phyloP scores from a whole-genome alignment of 2,888 invertebrate species.

The Scaptomyza caliginosa region DNA sequence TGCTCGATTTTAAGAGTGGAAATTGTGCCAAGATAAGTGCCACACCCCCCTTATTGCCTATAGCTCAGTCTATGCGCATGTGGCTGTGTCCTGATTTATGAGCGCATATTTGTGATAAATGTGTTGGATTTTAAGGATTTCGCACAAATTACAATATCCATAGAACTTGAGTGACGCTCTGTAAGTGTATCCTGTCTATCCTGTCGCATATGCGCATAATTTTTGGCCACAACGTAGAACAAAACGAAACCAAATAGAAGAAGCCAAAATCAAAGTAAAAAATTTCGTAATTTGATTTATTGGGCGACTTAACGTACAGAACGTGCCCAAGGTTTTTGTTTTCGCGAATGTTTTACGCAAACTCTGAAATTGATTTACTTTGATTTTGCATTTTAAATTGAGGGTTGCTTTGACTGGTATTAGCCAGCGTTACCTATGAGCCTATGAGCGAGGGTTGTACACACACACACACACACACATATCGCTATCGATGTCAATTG shows the following conservation, averaged over 20 bases:
- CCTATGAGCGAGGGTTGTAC: conserved; percentile 28
- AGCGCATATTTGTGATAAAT: conserved; percentile 69
- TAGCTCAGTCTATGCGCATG: conserved; percentile 2
- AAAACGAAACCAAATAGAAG: conserved; percentile 32
- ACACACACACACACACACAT: background rate
- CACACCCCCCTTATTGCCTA: background rate
- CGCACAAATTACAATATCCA: conserved; percentile 69
- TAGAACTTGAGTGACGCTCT: conserved; percentile 21
- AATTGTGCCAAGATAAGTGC: conserved; percentile 45
- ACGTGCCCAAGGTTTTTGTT: conserved; percentile 62
- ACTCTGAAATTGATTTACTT: conserved; percentile 81
- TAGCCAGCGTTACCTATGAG: conserved; percentile 40
- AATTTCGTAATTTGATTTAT: conserved; percentile 78
- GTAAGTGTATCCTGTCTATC: conserved; percentile 20
- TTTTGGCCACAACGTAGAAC: conserved; percentile 24
- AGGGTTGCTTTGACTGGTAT: conserved; percentile 59
- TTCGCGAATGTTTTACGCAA: conserved; percentile 46
- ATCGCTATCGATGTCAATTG: conserved; percentile 66
- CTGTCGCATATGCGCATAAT: conserved; percentile 72
- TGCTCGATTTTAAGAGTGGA: conserved; percentile 42
- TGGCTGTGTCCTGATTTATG: conserved; percentile 64
- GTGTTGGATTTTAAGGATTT: conserved; percentile 72
- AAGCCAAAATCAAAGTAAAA: conserved; percentile 45
- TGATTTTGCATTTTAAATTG: conserved; percentile 81
- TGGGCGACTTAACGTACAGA: conserved; percentile 68